These are phyloP conservation scores for Onychomys torridus DNA, from an alignment of 2,797 vertebrate genomes.

Conservation along the genomic window DNA sequence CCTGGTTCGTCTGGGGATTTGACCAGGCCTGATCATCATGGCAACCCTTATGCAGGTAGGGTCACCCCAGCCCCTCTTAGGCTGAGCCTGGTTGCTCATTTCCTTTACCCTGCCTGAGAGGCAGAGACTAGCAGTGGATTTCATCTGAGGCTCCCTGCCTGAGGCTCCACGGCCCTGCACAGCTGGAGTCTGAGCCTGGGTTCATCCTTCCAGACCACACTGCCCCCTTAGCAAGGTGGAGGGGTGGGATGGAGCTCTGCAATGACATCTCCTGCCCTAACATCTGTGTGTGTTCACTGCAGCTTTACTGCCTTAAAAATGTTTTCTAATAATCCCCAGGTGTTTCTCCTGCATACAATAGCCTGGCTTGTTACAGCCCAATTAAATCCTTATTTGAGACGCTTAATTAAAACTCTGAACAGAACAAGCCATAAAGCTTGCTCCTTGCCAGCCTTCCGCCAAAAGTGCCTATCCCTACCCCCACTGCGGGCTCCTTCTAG, in stretches of 20 bases:
- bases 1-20: not conserved
- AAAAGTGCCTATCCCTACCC: constrained; percentile 1
- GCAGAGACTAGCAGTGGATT: not conserved
- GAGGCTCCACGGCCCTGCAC: accelerated
- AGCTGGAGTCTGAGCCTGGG: not conserved
- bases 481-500: not conserved
- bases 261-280: constrained; percentile 83
- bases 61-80: too few species aligned
- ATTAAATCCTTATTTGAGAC: constrained; percentile 89
- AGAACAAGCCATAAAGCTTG: constrained; percentile 83
- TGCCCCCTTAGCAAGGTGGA: not conserved
- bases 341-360: constrained; percentile 87
- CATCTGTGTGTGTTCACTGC: constrained; percentile 85
- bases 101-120: not conserved
- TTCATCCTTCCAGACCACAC: not conserved
- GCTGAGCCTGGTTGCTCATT: not conserved
- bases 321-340: constrained; percentile 87
- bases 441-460: constrained; percentile 73
- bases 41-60: not conserved
- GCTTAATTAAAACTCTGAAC: constrained; percentile 88
- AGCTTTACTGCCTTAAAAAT: constrained; percentile 87
- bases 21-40: not conserved
- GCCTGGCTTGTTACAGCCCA: constrained; percentile 86
- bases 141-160: not conserved
- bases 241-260: constrained; percentile 55